phyloP scores from a whole-genome alignment of 2,113 vertebrate species.

The Triplophysa tibetana region DNA sequence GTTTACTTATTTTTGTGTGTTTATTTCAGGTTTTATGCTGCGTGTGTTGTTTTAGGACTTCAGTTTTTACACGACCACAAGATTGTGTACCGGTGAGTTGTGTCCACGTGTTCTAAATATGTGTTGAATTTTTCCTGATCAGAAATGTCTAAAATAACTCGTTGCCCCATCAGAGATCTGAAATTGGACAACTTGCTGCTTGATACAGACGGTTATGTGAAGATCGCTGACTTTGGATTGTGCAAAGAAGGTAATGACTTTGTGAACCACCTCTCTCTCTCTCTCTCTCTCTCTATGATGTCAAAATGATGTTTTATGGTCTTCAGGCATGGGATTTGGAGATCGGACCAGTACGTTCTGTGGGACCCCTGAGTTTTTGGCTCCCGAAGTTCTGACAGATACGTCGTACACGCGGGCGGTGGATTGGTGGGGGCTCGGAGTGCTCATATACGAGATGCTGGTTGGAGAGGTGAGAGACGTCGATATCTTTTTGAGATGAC shows the following conservation, averaged over 20 bases:
- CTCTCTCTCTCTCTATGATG: neutral
- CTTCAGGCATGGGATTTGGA: constrained; percentile 92
- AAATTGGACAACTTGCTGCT: constrained; percentile 97
- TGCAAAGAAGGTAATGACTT: constrained; percentile 91
- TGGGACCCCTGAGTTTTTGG: constrained; percentile 97
- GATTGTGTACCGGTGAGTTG: constrained; percentile 93
- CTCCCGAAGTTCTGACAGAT: constrained; percentile 95
- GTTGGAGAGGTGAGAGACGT: constrained; percentile 87
- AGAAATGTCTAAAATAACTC: neutral
- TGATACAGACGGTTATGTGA: constrained; percentile 95
- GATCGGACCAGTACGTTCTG: constrained; percentile 97
- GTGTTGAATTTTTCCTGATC: neutral
- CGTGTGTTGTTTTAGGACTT: constrained; percentile 96
- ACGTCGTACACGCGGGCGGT: constrained; percentile 94
- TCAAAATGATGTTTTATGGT: constrained; percentile 4
- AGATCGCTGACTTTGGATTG: constrained; percentile 98
- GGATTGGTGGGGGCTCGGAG: constrained; percentile 98
- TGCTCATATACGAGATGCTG: constrained; percentile 97
- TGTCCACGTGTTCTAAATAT: neutral
- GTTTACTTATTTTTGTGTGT: constrained; percentile 15
- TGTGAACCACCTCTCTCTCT: neutral
- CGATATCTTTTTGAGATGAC: neutral
- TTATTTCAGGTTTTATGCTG: constrained; percentile 83
- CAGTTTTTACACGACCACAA: constrained; percentile 97
- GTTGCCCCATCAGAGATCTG: constrained; percentile 81